These are phyloP conservation scores for Spodoptera picta DNA, from an alignment of 2,888 invertebrate species.

Conservation along the genomic window DNA sequence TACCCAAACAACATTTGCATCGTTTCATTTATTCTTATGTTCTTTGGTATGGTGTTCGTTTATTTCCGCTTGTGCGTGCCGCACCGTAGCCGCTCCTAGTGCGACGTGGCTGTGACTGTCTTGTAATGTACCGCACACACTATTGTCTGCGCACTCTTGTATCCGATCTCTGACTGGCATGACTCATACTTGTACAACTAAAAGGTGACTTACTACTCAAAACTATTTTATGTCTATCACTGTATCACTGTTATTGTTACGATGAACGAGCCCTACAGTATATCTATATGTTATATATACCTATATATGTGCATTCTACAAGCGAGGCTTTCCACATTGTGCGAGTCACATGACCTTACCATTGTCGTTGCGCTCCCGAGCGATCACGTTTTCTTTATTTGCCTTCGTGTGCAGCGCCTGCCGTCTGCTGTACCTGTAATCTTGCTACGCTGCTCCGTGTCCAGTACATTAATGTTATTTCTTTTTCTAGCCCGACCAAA, in stretches of 20 bases:
- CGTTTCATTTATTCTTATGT: constrained; percentile 69
- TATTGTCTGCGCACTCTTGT: constrained; percentile 55
- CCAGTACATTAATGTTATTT: constrained; percentile 82
- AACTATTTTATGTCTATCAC: constrained; percentile 80
- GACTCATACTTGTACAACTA: constrained; percentile 73
- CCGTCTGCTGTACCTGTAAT: constrained; percentile 31
- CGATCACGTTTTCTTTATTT: constrained; percentile 78
- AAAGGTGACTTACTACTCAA: constrained; percentile 93
- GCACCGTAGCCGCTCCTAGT: constrained; percentile 62
- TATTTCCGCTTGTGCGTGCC: constrained; percentile 54
- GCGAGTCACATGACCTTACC: constrained; percentile 69
- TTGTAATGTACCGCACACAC: constrained; percentile 67
- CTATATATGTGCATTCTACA: constrained; percentile 71
- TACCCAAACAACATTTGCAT: constrained; percentile 83
- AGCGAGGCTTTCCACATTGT: constrained; percentile 82
- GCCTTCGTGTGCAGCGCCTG: constrained; percentile 62
- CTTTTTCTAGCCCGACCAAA: constrained; percentile 86
- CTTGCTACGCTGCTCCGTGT: constrained; percentile 59
- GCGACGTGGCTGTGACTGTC: constrained; percentile 86
- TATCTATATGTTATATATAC: constrained; percentile 65
- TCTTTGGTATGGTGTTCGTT: constrained; percentile 64
- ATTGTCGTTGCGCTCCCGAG: constrained; percentile 68
- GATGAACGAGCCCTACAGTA: constrained; percentile 63
- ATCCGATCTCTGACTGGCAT: constrained; percentile 72
- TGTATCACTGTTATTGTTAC: constrained; percentile 76